Percentiles rank a stretch among this genome's conserved stretches.
Evolutionary conservation across 2,888 invertebrate species (phyloP).

Genomic region (Papilio protenor): DNA sequence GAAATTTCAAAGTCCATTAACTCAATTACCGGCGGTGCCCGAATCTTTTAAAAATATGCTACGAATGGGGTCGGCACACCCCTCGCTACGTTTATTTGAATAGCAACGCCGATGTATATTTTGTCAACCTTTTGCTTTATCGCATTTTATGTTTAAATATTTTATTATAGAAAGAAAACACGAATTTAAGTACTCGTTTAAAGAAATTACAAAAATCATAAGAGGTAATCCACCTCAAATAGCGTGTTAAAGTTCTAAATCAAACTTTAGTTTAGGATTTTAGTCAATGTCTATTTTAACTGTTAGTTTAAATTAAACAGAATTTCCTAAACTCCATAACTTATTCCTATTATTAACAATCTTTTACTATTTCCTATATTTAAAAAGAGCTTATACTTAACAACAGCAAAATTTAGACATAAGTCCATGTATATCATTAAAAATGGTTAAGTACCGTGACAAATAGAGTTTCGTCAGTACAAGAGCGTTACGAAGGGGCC

Average conservation of each 20-base stretch:
- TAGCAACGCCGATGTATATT: slow-evolving; percentile 23
- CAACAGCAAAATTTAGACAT: not conserved
- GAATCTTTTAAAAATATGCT: slow-evolving; percentile 52
- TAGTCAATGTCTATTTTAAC: not conserved
- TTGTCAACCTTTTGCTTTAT: slow-evolving; percentile 37
- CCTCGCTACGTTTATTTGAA: slow-evolving; percentile 47
- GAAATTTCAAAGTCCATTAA: slow-evolving; percentile 64
- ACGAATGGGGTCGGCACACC: slow-evolving; percentile 45
- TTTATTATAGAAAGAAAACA: not conserved
- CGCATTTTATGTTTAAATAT: slow-evolving; percentile 37
- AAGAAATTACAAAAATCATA: not conserved
- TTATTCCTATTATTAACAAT: not conserved
- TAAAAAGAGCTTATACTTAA: not conserved
- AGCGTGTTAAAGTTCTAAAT: not conserved
- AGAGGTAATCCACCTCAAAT: not conserved
- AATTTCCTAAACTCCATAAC: not conserved
- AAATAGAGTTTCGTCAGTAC: not conserved
- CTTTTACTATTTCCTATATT: not conserved
- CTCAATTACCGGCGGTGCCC: slow-evolving; percentile 55
- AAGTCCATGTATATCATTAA: not conserved
- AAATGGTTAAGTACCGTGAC: slow-evolving; percentile 2
- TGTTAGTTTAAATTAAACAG: too few species aligned
- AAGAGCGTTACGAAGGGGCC: slow-evolving; percentile 43
- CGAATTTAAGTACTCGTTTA: not conserved
- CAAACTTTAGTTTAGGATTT: not conserved